Percentiles rank a stretch among this genome's conserved stretches.
Conservation (phyloP, 2,888 invertebrate genomes). For the Hypercompe scribonia region DNA sequence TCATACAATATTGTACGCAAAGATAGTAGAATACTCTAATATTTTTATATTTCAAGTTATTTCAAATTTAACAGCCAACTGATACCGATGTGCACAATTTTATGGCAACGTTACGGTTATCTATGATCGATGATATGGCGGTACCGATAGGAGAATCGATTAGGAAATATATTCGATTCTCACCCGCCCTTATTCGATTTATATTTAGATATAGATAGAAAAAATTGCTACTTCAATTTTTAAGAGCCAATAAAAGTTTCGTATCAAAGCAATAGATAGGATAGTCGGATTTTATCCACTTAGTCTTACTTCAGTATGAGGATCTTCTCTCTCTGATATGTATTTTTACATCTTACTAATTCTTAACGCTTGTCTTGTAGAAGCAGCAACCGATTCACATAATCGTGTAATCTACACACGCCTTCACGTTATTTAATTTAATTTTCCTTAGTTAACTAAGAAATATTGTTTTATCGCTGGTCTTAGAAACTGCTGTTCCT, state of each 20-base stretch:
- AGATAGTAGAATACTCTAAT: conserved; percentile 25
- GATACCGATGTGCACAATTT: conserved; percentile 57
- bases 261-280: not conserved
- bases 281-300: not conserved
- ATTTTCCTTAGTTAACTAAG: too few species aligned
- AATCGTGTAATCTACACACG: too few species aligned
- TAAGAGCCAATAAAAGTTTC: not conserved
- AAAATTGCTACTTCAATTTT: conserved; percentile 6
- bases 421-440: too few species aligned
- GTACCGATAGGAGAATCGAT: conserved; percentile 31
- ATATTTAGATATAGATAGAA: conserved; percentile 16
- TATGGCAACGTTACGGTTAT: conserved; percentile 52
- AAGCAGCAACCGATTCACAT: too few species aligned
- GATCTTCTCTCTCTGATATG: not conserved
- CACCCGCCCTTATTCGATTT: conserved; percentile 24
- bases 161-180: conserved; percentile 22
- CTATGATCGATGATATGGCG: conserved; percentile 34
- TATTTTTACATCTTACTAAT: too few species aligned
- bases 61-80: conserved; percentile 58
- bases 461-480: too few species aligned
- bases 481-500: too few species aligned
- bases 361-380: too few species aligned
- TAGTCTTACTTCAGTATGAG: not conserved
- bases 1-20: conserved; percentile 2
- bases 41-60: conserved; percentile 54